Evolutionary conservation across 2,888 invertebrate genomes (phyloP), one percentile per base, ranked within the genome.

Genomic region (Rapana venosa): DNA sequence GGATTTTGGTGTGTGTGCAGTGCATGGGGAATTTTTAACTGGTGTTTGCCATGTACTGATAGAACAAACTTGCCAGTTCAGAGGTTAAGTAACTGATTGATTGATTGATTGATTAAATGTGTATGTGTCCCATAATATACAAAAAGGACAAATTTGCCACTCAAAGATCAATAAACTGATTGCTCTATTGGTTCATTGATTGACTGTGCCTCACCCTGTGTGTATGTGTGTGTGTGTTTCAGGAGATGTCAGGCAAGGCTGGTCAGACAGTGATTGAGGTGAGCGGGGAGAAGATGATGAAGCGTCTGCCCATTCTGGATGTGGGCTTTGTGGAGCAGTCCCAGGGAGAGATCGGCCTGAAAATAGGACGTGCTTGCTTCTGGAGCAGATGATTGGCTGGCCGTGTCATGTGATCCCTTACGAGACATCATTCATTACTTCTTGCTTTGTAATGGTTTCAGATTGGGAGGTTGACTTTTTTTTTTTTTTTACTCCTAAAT

Each of bases 291-390:
- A 81, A 81, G 83, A 2, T n/a, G 35, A n/a, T 36, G 66, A 97
- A 97, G 66, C 97, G 98, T 90, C 96, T 99, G 83, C 99, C 99
- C 13, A 97, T 99, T 36, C 96, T 98, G 20, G 98, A 99, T 95
- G 97, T 99, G 61, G 98, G 97, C 0, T 96, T 98, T 17, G 96
- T 97, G 90, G 98, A 99, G 96, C 98, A 98, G 36, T 97, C 97
- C 0, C 97, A 97, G 93, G 83, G 83, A 35, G 97, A 97, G 94
- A 98, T 98, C 96, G 97, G 97, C 95, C 95, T 99, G 74, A 98
- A 98, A 96, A 97, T 99, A 26, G 98, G 98, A 87, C 96, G 97
- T 56, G 98, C 97, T 81, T 99, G 99, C 96, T 99, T 98, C 87
- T 77, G 88, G 74, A 79, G 22, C 26, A 81, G 77, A 36, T 87